A percentile compares a stretch with the other conserved stretches of the same genome.
Evolutionary conservation across 2,888 invertebrate genomes (phyloP).

Genomic region (Proisotoma minuta): DNA sequence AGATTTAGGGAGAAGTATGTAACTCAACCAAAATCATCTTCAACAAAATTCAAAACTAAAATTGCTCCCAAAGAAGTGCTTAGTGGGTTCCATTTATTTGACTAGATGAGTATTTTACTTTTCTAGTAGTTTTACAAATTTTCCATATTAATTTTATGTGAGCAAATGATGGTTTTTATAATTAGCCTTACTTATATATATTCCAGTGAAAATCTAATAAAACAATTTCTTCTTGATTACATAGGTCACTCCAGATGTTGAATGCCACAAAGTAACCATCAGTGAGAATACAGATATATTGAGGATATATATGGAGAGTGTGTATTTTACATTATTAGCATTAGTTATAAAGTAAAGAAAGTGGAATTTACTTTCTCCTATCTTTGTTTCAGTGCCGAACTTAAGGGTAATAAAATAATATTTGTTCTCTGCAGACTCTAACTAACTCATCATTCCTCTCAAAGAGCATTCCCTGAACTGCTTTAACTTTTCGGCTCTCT

Average conservation of each 20-base stretch:
- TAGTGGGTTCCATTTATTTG: too few relatives aligned
- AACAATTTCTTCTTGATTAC: constrained; percentile 32
- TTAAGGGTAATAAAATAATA: constrained; percentile 4
- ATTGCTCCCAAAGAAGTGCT: too few relatives aligned
- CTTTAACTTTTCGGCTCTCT: neutral
- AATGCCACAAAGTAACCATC: neutral
- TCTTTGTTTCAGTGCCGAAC: neutral
- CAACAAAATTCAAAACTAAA: too few relatives aligned
- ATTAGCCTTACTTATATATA: neutral
- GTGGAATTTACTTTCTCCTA: neutral
- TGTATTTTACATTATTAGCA: neutral
- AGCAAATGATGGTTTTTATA: too few relatives aligned
- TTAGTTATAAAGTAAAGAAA: neutral
- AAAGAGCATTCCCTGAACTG: too few relatives aligned
- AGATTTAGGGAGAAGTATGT: too few relatives aligned
- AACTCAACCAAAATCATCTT: too few relatives aligned
- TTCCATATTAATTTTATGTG: too few relatives aligned
- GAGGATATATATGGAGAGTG: neutral
- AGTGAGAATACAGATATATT: neutral
- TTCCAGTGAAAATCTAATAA: constrained; percentile 26
- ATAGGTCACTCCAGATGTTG: constrained; percentile 19
- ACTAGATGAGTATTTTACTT: too few relatives aligned
- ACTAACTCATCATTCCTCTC: too few relatives aligned
- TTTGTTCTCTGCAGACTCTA: too few relatives aligned
- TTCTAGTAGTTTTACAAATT: too few relatives aligned